These are phyloP conservation scores for Dione vanillae DNA, from an alignment of 2,888 invertebrate genomes.

Conservation along the genomic window DNA sequence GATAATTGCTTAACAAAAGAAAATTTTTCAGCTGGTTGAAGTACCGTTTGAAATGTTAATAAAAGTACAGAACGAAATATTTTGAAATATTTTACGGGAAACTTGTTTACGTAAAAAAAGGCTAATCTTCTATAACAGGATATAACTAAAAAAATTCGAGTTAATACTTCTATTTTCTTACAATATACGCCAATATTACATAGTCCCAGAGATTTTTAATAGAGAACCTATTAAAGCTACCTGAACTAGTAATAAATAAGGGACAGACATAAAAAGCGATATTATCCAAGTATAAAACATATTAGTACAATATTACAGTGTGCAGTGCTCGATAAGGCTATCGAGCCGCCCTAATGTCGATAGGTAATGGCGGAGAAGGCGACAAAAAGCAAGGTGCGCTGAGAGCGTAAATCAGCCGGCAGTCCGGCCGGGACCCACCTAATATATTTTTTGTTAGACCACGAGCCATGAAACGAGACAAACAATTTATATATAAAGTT, in stretches of 20 bases:
- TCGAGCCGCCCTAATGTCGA: conserved; percentile 31
- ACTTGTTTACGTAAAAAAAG: no score
- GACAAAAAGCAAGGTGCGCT: conserved; percentile 45
- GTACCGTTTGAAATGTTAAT: not conserved
- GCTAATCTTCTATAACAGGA: no score
- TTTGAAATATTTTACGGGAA: no score
- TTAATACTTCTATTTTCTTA: no score
- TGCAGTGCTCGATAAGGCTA: conserved; percentile 11
- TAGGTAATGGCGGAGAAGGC: conserved; percentile 42
- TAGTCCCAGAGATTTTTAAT: no score
- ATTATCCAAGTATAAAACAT: not conserved
- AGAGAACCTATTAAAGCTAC: no score
- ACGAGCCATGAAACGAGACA: conserved; percentile 33
- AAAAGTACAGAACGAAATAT: no score
- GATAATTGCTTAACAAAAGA: not conserved
- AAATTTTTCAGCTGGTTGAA: not conserved
- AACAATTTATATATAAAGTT: conserved; percentile 20
- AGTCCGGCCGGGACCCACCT: conserved; percentile 38
- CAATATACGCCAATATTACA: no score
- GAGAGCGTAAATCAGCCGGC: conserved; percentile 45
- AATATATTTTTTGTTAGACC: conserved; percentile 47
- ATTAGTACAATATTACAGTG: not conserved
- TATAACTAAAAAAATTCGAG: no score
- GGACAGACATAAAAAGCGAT: not conserved
- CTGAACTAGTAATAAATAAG: not conserved